Evolutionary conservation across 2,797 vertebrate species (phyloP), one percentile per base, ranked within the genome.

Genomic region (Limnodromus scolopaceus): DNA sequence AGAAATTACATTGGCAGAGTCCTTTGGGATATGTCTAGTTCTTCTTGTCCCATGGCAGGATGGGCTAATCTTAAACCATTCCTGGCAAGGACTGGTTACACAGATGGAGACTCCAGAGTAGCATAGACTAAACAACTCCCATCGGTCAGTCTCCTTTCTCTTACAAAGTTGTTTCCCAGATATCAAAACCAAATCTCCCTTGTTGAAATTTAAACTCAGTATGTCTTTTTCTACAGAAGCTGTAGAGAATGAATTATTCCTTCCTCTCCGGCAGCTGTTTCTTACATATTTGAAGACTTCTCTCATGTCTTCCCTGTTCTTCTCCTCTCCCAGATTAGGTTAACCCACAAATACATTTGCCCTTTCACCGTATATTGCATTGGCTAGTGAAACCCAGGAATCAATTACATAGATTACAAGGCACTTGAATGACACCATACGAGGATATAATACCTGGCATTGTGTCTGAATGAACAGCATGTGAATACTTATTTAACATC

Each of bases 281-380:
- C 69, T 84, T 88, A 77, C 10, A 18, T 65, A 57, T 92, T 86
- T 72, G 34, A 95, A 93, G 41, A 76, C 69, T 93, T 77, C 23
- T 71, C 16, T 78, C 72, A 63, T 53, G 28, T 71, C 34, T 84
- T 90, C 34, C 8, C 16, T 87, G 17, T 34, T 82, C n/a, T 75
- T 72, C 30, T 86, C 22, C 34, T 92, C 46, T 84, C 28, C 32
- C 48, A 57, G 70, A 72, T 84, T 76, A 90, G 85, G 88, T 79
- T 79, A 93, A 86, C 34, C 28, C 43, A 77, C 43, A 84, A 94
- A 82, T 82, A 79, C n/a, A 17, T 94, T 87, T 94, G 54, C 27
- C 72, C 79, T 94, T 95, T 93, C 82, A 93, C 45, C 76, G 39
- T 32, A n/a, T 64, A 77, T 74, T 76, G 51, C 36, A 82, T 14